These are phyloP conservation scores for Hirtodrosophila alboralis DNA, from an alignment of 2,888 invertebrate genomes.

Conservation along the genomic window DNA sequence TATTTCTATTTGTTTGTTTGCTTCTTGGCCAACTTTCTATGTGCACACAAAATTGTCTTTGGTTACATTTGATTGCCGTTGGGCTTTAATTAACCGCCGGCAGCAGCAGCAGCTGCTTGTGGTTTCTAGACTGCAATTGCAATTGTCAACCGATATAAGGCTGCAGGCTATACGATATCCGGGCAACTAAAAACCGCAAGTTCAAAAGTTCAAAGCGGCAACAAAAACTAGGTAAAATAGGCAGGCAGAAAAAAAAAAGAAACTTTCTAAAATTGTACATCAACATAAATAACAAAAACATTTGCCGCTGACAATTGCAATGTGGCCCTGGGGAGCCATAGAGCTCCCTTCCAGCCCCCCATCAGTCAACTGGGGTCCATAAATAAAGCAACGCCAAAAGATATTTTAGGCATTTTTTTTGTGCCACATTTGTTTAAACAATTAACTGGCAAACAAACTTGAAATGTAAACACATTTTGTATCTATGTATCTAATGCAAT, in stretches of 20 bases:
- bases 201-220: constrained; percentile 63
- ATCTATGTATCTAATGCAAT: constrained; percentile 18
- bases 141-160: constrained; percentile 67
- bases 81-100: constrained; percentile 62
- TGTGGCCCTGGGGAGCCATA: constrained; percentile 61
- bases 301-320: constrained; percentile 66
- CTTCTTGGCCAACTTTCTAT: constrained; percentile 52
- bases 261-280: constrained; percentile 72
- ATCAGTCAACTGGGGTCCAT: constrained; percentile 21
- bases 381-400: constrained; percentile 28
- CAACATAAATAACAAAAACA: constrained; percentile 61
- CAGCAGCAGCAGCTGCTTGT: constrained; percentile 39
- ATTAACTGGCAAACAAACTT: constrained; percentile 53
- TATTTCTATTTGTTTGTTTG: neutral
- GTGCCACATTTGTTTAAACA: constrained; percentile 42
- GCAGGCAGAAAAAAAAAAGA: constrained; percentile 14
- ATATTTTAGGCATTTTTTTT: constrained; percentile 4
- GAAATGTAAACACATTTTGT: constrained; percentile 22
- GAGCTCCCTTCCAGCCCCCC: constrained; percentile 1
- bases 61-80: constrained; percentile 50
- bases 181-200: constrained; percentile 47
- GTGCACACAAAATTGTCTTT: constrained; percentile 40
- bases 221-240: constrained; percentile 3
- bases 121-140: constrained; percentile 49
- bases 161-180: constrained; percentile 35